A percentile compares a stretch with the other conserved stretches of the same genome.
Evolutionary conservation across 2,888 invertebrate genomes (phyloP).

Genomic region (Cheiracanthium punctorium): DNA sequence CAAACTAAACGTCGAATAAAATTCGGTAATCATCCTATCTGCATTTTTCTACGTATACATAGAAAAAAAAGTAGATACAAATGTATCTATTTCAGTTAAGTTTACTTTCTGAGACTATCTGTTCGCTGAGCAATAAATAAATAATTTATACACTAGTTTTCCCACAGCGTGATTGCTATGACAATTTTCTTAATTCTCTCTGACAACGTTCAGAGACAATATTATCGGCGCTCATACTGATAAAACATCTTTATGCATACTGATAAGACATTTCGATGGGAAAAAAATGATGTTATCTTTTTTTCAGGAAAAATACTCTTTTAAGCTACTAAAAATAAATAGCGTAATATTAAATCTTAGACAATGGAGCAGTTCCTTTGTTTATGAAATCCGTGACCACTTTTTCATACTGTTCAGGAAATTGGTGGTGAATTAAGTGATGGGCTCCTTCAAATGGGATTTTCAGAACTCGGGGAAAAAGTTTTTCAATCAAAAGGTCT

Average conservation of each 20-base stretch:
- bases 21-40: too few species aligned
- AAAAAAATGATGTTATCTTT: background rate
- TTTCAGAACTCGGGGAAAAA: constrained; percentile 29
- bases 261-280: background rate
- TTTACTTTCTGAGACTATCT: too few species aligned
- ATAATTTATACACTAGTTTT: too few species aligned
- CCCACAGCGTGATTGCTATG: background rate
- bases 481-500: constrained; percentile 24
- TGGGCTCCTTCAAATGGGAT: constrained; percentile 37
- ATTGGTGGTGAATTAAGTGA: constrained; percentile 43
- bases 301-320: background rate
- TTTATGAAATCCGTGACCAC: constrained; percentile 46
- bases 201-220: too few species aligned
- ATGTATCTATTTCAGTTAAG: too few species aligned
- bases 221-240: background rate
- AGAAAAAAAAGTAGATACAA: too few species aligned
- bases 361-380: background rate
- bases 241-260: background rate
- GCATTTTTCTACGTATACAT: too few species aligned
- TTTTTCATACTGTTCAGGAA: constrained; percentile 18
- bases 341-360: background rate
- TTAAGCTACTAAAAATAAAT: too few species aligned
- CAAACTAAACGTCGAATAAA: too few species aligned
- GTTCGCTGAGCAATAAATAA: too few species aligned
- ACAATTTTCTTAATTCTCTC: background rate